Percentiles rank a stretch among this genome's conserved stretches.
phyloP scores from a whole-genome alignment of 1,140 invertebrate genomes.

The Drosophila serrata region DNA sequence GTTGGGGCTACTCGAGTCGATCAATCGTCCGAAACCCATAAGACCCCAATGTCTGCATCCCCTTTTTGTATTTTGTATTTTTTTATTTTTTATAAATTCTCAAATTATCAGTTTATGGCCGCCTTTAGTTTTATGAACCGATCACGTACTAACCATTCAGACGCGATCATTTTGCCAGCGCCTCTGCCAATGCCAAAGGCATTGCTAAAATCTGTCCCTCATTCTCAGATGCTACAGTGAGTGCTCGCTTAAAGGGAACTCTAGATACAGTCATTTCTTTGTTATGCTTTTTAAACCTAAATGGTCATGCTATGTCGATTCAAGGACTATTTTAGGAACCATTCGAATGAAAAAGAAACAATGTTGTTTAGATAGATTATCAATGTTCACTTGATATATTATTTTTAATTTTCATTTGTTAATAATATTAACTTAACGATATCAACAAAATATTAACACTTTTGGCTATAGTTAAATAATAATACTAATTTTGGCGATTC shows the following conservation, averaged over 20 bases:
- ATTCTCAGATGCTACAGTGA: slow-evolving; percentile 8
- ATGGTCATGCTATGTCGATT: too few relatives aligned
- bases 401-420: too few relatives aligned
- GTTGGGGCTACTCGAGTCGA: slow-evolving; percentile 44
- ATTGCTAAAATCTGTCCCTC: slow-evolving; percentile 34
- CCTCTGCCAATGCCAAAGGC: slow-evolving; percentile 45
- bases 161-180: slow-evolving; percentile 40
- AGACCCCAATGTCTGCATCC: slow-evolving; percentile 27
- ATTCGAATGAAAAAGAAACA: too few relatives aligned
- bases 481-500: too few relatives aligned
- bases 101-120: slow-evolving; percentile 82
- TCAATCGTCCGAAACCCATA: slow-evolving; percentile 37
- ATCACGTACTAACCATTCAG: slow-evolving; percentile 74
- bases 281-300: too few relatives aligned
- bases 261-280: background rate
- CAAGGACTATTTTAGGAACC: too few relatives aligned
- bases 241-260: background rate
- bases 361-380: too few relatives aligned
- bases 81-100: slow-evolving; percentile 76
- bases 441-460: too few relatives aligned
- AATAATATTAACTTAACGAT: too few relatives aligned
- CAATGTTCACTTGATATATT: too few relatives aligned
- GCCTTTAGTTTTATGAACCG: slow-evolving; percentile 83
- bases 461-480: too few relatives aligned
- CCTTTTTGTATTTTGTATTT: slow-evolving; percentile 36